Evolutionary conservation across 2,113 vertebrate genomes (phyloP), one percentile per base, ranked within the genome.

Genomic region (Gobiocypris rarus): DNA sequence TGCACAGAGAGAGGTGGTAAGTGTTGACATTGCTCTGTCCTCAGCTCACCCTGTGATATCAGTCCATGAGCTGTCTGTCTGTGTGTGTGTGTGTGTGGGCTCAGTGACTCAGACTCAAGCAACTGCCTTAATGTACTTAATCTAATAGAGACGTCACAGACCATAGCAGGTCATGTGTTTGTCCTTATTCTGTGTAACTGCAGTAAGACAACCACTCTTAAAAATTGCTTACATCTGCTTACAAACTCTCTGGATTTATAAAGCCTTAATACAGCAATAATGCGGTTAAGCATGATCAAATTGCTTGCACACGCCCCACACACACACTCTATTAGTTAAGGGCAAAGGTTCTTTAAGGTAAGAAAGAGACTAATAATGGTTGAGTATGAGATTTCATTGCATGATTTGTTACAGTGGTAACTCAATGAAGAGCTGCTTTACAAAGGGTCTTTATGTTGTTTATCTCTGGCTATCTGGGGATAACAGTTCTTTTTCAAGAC

Each of bases 391-490:
- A 48, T 52, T 75, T 52, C 43, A 17, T 45, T 45, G 22, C 13
- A 26, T 8, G 38, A 13, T 78, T 61, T 61, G 14, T 61, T 61
- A 61, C 34, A 17, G 34, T 59, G 24, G 31, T 61, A 61, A 78
- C 75, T 61, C 75, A 78, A 78, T 15, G n/a, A 38, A 78, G 56
- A 56, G n/a, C n/a, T 45, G 14, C 56, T 78, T 59, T 61, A 78
- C n/a, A 78, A 45, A 28, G 14, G 10, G 75, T 43, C 75, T 45
- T 78, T 78, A 61, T 61, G n/a, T 17, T 45, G n/a, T 43, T 59
- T 59, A 38, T 41, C 28, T 14, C 11, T 9, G 34, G 56, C n/a
- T 59, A 13, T 17, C 75, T 76, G 9, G 24, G 28, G 52, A 58
- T 28, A 54, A 43, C 50, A 38, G 31, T 54, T 52, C 17, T 19